phyloP scores from a whole-genome alignment of 2,888 invertebrate genomes.

The Nemoura dubitans region DNA sequence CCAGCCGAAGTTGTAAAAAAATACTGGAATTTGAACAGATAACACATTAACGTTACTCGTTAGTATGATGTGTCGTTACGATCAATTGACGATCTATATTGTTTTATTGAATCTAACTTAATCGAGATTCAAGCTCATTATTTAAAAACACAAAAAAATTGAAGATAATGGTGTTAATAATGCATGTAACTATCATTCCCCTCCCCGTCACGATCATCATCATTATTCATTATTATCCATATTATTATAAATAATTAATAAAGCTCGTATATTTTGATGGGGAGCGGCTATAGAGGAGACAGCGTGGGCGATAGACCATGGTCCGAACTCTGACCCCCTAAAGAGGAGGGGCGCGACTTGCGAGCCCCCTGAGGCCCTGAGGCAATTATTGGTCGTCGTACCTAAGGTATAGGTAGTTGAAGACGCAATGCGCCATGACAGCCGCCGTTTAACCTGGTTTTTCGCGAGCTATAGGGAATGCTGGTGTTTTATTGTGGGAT shows the following conservation, averaged over 20 bases:
- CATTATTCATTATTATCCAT: neutral
- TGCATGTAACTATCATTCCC: neutral
- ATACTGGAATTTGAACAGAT: slow-evolving; percentile 68
- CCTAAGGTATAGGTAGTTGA: neutral
- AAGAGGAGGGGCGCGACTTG: no score
- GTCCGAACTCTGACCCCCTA: no score
- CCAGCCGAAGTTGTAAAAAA: slow-evolving; percentile 91
- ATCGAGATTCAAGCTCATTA: neutral
- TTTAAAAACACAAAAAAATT: neutral
- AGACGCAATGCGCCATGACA: neutral
- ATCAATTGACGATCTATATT: neutral
- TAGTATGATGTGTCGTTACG: neutral
- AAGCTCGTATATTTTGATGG: neutral
- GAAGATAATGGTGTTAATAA: neutral
- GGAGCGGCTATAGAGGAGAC: no score
- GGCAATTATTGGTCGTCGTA: no score
- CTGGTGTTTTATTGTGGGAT: neutral
- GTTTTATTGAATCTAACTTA: neutral
- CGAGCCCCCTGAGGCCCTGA: no score
- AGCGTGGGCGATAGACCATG: no score
- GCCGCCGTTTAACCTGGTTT: neutral
- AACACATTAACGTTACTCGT: no score
- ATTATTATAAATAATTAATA: neutral
- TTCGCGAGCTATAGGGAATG: neutral
- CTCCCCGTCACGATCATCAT: neutral